A percentile compares a stretch with the other conserved stretches of the same genome.
Evolutionary conservation across 92 coral and sea anemone species (phyloP).

Genomic region (Epizoanthus ramosus): DNA sequence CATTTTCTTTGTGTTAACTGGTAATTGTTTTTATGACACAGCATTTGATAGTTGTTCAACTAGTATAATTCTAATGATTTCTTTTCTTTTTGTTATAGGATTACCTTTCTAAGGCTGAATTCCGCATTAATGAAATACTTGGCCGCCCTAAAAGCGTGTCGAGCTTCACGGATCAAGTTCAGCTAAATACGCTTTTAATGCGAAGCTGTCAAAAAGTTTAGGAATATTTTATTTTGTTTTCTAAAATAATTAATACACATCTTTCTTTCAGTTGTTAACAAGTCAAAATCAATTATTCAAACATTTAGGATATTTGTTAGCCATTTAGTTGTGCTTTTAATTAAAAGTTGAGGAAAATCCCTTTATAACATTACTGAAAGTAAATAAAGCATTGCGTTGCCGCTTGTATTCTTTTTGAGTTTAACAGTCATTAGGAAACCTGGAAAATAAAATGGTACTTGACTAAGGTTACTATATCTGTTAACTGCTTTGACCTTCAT

Average conservation of each 20-base stretch:
- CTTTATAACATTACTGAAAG: constrained; percentile 30
- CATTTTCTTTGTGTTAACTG: constrained; percentile 7
- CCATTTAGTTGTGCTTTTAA: constrained; percentile 43
- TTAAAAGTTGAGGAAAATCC: constrained; percentile 37
- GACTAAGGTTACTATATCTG: background rate
- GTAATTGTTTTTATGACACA: constrained; percentile 15
- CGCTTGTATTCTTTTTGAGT: background rate
- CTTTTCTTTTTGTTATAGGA: background rate
- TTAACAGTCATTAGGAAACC: constrained; percentile 23
- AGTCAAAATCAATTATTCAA: constrained; percentile 43
- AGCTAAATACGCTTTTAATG: constrained; percentile 20
- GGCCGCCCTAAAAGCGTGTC: background rate
- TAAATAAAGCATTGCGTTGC: constrained; percentile 13
- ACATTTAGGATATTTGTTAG: constrained; percentile 38
- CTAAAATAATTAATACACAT: background rate
- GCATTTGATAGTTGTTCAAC: background rate
- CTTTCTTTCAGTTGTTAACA: constrained; percentile 38
- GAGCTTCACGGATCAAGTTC: background rate
- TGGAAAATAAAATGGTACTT: background rate
- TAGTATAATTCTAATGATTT: constrained; percentile 1
- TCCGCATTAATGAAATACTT: background rate
- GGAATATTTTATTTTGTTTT: constrained; percentile 24
- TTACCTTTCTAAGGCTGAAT: constrained; percentile 17
- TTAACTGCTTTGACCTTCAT: background rate
- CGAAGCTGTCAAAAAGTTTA: constrained; percentile 23